Percentiles rank a stretch among this genome's conserved stretches.
phyloP scores from a whole-genome alignment of 2,113 vertebrate genomes.

The Oriolus oriolus region DNA sequence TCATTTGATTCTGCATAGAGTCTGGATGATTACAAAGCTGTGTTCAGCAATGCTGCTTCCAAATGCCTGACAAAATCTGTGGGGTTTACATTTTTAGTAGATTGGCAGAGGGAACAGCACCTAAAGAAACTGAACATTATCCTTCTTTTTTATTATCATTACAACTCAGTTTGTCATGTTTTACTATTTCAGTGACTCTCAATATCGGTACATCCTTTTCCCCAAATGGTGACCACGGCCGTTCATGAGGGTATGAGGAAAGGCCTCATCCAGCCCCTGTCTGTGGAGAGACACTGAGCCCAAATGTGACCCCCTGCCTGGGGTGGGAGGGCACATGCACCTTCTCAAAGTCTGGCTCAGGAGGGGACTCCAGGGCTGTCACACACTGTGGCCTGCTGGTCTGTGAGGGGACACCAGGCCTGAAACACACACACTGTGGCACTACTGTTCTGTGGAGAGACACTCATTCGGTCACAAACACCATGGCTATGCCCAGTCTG shows the following conservation, averaged over 20 bases:
- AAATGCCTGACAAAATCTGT: neutral
- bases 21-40: neutral
- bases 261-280: neutral
- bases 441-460: rapidly evolving
- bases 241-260: rapidly evolving
- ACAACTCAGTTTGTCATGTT: neutral
- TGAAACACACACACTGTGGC: no score
- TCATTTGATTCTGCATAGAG: neutral
- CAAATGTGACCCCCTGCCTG: rapidly evolving
- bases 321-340: rapidly evolving
- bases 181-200: neutral
- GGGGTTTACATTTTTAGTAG: neutral
- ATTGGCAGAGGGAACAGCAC: neutral
- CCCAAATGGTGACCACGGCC: neutral
- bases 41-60: neutral
- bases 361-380: rapidly evolving
- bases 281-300: neutral
- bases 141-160: neutral
- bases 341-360: neutral
- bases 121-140: neutral
- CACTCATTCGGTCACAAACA: rapidly evolving
- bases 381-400: neutral
- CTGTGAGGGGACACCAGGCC: neutral
- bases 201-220: neutral
- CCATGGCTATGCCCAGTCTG: rapidly evolving